Evolutionary conservation across 2,113 vertebrate species (phyloP).

Genomic region (Dolichotis patagonum): DNA sequence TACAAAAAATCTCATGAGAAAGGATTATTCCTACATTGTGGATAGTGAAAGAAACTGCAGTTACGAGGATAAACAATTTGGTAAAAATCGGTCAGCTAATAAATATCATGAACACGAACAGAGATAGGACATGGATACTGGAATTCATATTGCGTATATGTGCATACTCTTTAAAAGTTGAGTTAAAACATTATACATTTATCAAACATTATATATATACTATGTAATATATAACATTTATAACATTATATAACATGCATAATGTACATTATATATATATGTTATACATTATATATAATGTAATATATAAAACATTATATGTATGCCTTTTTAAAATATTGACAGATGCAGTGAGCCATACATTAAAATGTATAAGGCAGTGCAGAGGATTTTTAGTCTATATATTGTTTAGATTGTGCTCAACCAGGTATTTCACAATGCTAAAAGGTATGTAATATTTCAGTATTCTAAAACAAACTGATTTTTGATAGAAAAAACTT

Average conservation of each 20-base stretch:
- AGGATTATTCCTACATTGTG: not conserved
- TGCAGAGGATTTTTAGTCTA: not conserved
- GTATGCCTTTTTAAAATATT: no score
- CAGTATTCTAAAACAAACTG: not conserved
- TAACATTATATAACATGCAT: no score
- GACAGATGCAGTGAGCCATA: not conserved
- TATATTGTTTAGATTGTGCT: not conserved
- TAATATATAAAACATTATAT: no score
- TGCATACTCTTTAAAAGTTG: not conserved
- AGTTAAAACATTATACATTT: not conserved
- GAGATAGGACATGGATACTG: not conserved
- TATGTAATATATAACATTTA: no score
- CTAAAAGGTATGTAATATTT: not conserved
- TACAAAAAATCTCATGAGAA: not conserved
- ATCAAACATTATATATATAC: no score
- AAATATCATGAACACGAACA: constrained; percentile 38
- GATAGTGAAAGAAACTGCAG: constrained; percentile 29
- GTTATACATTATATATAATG: no score
- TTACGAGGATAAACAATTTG: constrained; percentile 40
- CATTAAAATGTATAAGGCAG: not conserved
- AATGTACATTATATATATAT: no score
- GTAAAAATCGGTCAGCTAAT: constrained; percentile 1
- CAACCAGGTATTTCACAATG: not conserved
- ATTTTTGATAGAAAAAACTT: not conserved
- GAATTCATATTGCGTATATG: not conserved